Percentiles rank a stretch among this genome's conserved stretches.
These are phyloP conservation scores for Aurelia coerulea DNA, from an alignment of 30 jellyfish, hydroid and myxozoan species.

Conservation along the genomic window DNA sequence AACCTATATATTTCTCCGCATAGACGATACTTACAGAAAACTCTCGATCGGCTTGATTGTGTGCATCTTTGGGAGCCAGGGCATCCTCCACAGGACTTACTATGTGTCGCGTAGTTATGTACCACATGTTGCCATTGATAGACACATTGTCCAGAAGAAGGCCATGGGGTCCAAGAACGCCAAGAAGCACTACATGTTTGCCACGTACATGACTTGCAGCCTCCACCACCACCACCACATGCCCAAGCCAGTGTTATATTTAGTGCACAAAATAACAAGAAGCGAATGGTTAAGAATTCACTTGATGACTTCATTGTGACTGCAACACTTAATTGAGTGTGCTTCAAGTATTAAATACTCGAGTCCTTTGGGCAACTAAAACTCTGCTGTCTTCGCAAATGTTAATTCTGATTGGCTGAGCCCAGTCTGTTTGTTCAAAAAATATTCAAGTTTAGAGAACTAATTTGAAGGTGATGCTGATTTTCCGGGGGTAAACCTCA, in stretches of 20 bases:
- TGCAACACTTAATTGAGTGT: background rate
- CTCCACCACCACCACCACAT: slow-evolving; percentile 52
- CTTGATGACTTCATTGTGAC: background rate
- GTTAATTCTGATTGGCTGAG: too few species aligned
- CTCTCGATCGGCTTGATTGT: slow-evolving; percentile 38
- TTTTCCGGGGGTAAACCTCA: too few species aligned
- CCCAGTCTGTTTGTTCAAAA: too few species aligned
- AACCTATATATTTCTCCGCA: background rate
- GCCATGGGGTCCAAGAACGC: slow-evolving; percentile 62
- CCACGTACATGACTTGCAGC: slow-evolving; percentile 61
- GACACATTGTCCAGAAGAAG: slow-evolving; percentile 59
- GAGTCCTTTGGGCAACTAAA: too few species aligned
- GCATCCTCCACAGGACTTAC: slow-evolving; percentile 56
- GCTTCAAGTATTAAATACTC: too few species aligned
- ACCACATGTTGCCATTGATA: slow-evolving; percentile 48
- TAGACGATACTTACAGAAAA: slow-evolving; percentile 51
- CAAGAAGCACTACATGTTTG: slow-evolving; percentile 63
- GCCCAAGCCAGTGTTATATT: slow-evolving; percentile 4
- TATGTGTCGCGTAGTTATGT: slow-evolving; percentile 45
- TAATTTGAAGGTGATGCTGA: too few species aligned
- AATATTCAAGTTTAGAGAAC: too few species aligned
- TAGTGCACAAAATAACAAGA: background rate
- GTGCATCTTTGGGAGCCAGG: slow-evolving; percentile 69
- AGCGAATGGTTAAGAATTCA: background rate
- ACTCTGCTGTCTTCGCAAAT: too few species aligned